A percentile compares a stretch with the other conserved stretches of the same genome.
Conservation (phyloP, 2,888 invertebrate genomes). For the Timandra comae region DNA sequence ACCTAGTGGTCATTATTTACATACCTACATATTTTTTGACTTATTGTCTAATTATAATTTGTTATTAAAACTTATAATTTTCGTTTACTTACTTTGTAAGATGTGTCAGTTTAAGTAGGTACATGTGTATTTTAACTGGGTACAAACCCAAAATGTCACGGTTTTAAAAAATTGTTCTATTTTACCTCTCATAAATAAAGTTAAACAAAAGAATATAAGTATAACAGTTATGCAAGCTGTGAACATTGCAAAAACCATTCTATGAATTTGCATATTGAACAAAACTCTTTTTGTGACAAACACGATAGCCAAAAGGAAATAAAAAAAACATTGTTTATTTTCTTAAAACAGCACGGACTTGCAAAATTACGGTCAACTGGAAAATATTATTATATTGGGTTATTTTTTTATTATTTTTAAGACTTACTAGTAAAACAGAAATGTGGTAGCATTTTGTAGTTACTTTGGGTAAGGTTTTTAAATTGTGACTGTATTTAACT, state of each 20-base stretch:
- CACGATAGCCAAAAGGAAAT: slow-evolving; percentile 31
- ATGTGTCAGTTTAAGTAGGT: too few species aligned
- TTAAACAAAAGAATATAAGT: slow-evolving; percentile 10
- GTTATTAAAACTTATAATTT: too few species aligned
- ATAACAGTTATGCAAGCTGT: slow-evolving; percentile 51
- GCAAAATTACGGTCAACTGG: too few species aligned
- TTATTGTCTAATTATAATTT: too few species aligned
- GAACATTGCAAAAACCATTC: slow-evolving; percentile 45
- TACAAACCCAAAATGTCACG: too few species aligned
- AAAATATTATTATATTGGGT: slow-evolving; percentile 11
- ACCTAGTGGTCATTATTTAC: too few species aligned
- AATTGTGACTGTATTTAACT: too few species aligned
- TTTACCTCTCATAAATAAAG: slow-evolving; percentile 1
- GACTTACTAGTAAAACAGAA: slow-evolving; percentile 24
- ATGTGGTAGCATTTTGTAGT: slow-evolving; percentile 31
- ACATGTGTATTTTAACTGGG: too few species aligned
- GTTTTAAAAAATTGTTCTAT: too few species aligned
- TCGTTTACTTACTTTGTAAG: too few species aligned
- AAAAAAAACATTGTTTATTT: slow-evolving; percentile 34
- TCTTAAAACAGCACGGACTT: slow-evolving; percentile 37
- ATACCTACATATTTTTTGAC: too few species aligned
- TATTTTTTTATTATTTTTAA: slow-evolving; percentile 18
- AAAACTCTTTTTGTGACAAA: slow-evolving; percentile 44
- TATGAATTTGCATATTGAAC: slow-evolving; percentile 60
- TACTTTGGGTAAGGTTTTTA: slow-evolving; percentile 7